These are phyloP conservation scores for Euura lappo DNA, from an alignment of 1,140 invertebrate genomes.

Conservation along the genomic window DNA sequence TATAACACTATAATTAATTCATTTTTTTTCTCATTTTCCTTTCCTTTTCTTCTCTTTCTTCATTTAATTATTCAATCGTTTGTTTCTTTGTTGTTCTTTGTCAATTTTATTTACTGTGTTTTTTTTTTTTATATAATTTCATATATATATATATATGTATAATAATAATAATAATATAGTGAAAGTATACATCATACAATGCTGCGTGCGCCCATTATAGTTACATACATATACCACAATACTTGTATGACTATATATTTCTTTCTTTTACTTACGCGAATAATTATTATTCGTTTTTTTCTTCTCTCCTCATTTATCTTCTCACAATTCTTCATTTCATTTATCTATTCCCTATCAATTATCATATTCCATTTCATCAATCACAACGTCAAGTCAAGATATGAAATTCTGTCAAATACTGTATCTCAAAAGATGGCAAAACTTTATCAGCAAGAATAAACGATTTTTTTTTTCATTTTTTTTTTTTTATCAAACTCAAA, in stretches of 20 bases:
- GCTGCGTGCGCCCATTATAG: slow-evolving; percentile 40
- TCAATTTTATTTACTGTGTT: slow-evolving; percentile 25
- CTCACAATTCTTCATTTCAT: slow-evolving; percentile 22
- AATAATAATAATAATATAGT: no score
- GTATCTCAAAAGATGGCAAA: slow-evolving; percentile 27
- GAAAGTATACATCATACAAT: no score
- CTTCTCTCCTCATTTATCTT: slow-evolving; percentile 36
- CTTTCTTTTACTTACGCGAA: slow-evolving; percentile 18
- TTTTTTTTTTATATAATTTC: slow-evolving; percentile 28
- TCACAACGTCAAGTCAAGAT: neutral
- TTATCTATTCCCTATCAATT: neutral
- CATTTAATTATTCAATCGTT: slow-evolving; percentile 48
- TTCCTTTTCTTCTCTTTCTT: slow-evolving; percentile 31
- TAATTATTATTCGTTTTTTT: slow-evolving; percentile 29
- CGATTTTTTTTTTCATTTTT: no score
- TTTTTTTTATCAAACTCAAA: neutral
- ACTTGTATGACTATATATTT: slow-evolving; percentile 43
- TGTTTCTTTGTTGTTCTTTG: slow-evolving; percentile 28
- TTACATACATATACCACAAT: slow-evolving; percentile 57
- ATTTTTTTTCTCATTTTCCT: slow-evolving; percentile 20
- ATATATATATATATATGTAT: slow-evolving; percentile 38
- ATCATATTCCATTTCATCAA: neutral
- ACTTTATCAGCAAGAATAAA: slow-evolving; percentile 13
- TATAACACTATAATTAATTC: slow-evolving; percentile 58
- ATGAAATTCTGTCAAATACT: slow-evolving; percentile 28